Evolutionary conservation across 1,140 invertebrate species (phyloP).

Genomic region (Drosophila takahashii): DNA sequence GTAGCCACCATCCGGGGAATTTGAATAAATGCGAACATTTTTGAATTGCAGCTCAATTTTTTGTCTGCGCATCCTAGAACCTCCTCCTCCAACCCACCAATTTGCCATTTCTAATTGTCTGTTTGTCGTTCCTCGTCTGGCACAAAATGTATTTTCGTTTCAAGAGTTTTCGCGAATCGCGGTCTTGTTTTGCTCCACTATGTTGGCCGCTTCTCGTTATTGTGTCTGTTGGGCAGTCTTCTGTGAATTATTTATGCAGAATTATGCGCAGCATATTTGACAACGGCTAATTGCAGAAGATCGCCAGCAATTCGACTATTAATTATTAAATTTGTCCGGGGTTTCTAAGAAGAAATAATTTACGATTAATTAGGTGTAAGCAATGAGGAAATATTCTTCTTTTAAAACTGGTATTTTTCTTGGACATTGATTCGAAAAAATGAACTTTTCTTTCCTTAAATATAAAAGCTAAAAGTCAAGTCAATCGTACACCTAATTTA

Average conservation of each 20-base stretch:
- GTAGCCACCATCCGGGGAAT: slow-evolving; percentile 40
- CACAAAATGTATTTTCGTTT: slow-evolving; percentile 69
- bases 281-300: slow-evolving; percentile 60
- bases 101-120: slow-evolving; percentile 31
- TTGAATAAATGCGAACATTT: slow-evolving; percentile 75
- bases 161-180: slow-evolving; percentile 36
- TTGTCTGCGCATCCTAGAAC: slow-evolving; percentile 3
- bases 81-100: slow-evolving; percentile 6
- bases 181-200: slow-evolving; percentile 35
- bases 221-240: slow-evolving; percentile 52
- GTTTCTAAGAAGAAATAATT: not conserved
- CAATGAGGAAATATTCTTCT: no score
- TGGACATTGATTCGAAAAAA: no score
- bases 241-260: slow-evolving; percentile 66
- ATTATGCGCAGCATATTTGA: slow-evolving; percentile 47
- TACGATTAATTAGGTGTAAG: no score
- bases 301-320: slow-evolving; percentile 48
- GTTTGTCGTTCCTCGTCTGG: slow-evolving; percentile 39
- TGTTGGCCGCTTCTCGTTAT: slow-evolving; percentile 21
- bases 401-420: no score
- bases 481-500: not conserved
- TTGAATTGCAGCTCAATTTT: slow-evolving; percentile 48
- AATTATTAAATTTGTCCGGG: slow-evolving; percentile 18
- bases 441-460: no score
- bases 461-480: no score